phyloP scores from a whole-genome alignment of 2,797 vertebrate genomes.

The Lemur catta region DNA sequence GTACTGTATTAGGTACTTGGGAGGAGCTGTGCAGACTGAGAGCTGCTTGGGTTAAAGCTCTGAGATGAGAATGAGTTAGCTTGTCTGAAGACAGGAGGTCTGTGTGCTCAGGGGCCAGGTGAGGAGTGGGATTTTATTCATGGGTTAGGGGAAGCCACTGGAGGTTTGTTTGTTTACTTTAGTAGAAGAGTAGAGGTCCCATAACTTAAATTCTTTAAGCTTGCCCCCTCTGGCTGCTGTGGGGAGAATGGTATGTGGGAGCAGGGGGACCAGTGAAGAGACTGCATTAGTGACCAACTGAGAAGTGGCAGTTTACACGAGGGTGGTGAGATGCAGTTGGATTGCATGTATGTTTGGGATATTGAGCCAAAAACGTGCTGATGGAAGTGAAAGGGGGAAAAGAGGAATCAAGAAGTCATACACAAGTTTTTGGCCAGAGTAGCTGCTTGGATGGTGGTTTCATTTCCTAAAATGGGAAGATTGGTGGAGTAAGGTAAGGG shows the following conservation, averaged over 20 bases:
- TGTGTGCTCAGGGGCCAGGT: not conserved
- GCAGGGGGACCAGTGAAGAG: not conserved
- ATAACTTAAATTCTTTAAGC: not conserved
- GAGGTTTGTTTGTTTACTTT: not conserved
- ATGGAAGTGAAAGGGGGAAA: not conserved
- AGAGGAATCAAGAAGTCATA: not conserved
- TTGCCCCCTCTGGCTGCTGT: not conserved
- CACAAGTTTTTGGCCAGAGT: not conserved
- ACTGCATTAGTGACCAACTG: not conserved
- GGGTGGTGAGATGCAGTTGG: not conserved
- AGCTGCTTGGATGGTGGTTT: conserved; percentile 23
- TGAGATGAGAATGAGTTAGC: not conserved
- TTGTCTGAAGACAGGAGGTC: not conserved
- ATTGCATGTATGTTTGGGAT: not conserved
- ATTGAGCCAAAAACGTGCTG: not conserved
- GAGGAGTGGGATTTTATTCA: not conserved
- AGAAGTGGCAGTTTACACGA: not conserved
- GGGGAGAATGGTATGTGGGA: not conserved
- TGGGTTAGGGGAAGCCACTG: not conserved
- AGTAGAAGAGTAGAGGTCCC: not conserved
- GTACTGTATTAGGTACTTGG: not conserved
- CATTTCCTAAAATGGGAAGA: conserved; percentile 46
- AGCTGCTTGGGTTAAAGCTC: conserved; percentile 13
- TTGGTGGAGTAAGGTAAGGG: not conserved
- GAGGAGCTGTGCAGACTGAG: not conserved